phyloP scores from a whole-genome alignment of 2,888 invertebrate species.

The Tachina grossa region DNA sequence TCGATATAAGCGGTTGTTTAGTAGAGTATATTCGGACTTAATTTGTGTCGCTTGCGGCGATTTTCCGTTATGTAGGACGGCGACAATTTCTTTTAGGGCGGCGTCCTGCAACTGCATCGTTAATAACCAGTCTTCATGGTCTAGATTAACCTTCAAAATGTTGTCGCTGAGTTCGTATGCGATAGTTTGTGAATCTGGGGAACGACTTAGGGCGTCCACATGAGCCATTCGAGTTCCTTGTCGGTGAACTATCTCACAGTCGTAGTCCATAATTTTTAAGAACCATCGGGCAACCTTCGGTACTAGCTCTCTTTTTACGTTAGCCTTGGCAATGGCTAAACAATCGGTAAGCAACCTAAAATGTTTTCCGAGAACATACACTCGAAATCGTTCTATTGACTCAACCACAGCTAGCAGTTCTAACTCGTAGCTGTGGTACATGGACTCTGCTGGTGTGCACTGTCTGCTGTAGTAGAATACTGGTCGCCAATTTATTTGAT shows the following conservation, averaged over 20 bases:
- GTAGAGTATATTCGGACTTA: conserved; percentile 26
- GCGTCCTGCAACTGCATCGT: conserved; percentile 68
- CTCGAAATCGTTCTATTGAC: conserved; percentile 51
- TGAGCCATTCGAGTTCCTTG: conserved; percentile 53
- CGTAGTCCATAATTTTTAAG: conserved; percentile 54
- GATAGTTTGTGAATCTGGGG: conserved; percentile 19
- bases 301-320: conserved; percentile 52
- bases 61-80: background rate
- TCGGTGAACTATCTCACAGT: conserved; percentile 60
- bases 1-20: background rate
- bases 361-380: conserved; percentile 39
- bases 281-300: conserved; percentile 63
- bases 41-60: conserved; percentile 20
- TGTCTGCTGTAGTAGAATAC: conserved; percentile 39
- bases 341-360: conserved; percentile 54
- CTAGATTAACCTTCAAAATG: conserved; percentile 20
- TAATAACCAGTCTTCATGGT: conserved; percentile 60
- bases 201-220: conserved; percentile 63
- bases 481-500: no score
- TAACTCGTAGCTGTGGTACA: conserved; percentile 58
- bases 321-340: conserved; percentile 55
- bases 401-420: conserved; percentile 58
- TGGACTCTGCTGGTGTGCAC: conserved; percentile 56
- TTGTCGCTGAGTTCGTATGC: background rate
- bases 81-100: conserved; percentile 7